Conservation (phyloP, 2,888 invertebrate genomes). For the Volucella zonaria region DNA sequence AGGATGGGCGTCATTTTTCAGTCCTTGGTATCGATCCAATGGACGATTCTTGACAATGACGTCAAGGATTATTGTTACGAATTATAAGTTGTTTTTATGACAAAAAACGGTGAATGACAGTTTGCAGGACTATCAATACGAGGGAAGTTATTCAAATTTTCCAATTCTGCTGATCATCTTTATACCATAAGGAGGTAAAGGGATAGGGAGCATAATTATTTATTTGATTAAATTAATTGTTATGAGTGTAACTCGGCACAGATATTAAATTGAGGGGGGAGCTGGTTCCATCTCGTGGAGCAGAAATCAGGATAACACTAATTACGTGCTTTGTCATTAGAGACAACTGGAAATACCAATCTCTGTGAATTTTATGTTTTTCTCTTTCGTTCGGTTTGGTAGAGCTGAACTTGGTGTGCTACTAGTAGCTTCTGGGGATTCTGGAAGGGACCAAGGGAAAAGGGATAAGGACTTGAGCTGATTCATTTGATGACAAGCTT, state of each 20-base stretch:
- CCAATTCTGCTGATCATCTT: background rate
- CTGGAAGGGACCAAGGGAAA: no score
- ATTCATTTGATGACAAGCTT: conserved; percentile 5
- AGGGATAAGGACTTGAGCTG: no score
- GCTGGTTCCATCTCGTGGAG: background rate
- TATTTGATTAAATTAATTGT: conserved; percentile 19
- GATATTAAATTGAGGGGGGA: background rate
- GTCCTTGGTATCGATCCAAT: conserved; percentile 13
- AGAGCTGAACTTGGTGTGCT: background rate
- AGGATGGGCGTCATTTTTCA: conserved; percentile 7
- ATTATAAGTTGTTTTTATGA: background rate
- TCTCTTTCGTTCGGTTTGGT: background rate
- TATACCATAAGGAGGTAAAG: background rate
- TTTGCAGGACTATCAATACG: background rate
- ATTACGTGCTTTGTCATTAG: conserved; percentile 25
- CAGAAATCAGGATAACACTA: conserved; percentile 8
- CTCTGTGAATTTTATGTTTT: conserved; percentile 1
- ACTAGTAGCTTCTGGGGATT: background rate
- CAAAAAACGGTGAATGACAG: background rate
- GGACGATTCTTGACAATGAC: background rate
- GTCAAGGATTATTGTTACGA: conserved; percentile 10
- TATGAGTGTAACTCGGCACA: background rate
- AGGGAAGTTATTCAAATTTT: conserved; percentile 11
- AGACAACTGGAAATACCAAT: background rate
- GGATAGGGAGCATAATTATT: background rate